Evolutionary conservation across 2,888 invertebrate species (phyloP).

Genomic region (Trachelus iudaicus): DNA sequence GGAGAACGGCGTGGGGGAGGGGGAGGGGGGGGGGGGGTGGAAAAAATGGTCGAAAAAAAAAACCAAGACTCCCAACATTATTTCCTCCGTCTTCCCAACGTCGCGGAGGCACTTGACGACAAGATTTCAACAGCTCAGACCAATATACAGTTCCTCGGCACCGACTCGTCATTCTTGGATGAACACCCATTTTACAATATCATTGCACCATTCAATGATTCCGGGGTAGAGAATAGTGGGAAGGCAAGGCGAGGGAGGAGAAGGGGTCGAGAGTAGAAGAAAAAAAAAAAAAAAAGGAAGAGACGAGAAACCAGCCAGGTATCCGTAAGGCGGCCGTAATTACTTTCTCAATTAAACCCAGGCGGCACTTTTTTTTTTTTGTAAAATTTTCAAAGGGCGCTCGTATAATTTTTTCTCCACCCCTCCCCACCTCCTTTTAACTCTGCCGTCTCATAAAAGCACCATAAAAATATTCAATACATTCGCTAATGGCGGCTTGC

Average conservation of each 20-base stretch:
- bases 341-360: slow-evolving; percentile 2
- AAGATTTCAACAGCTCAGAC: not conserved
- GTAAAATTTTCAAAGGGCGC: not conserved
- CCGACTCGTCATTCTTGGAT: slow-evolving; percentile 7
- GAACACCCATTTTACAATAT: slow-evolving; percentile 8
- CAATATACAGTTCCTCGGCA: not conserved
- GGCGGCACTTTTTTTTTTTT: not conserved
- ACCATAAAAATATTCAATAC: not conserved
- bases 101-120: slow-evolving; percentile 2
- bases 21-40: not conserved
- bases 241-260: not conserved
- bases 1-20: not conserved
- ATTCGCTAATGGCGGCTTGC: not conserved
- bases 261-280: not conserved
- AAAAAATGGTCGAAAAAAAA: not conserved
- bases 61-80: not conserved
- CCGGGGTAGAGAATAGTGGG: not conserved
- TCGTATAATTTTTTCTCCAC: not conserved
- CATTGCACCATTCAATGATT: slow-evolving; percentile 3
- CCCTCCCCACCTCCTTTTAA: not conserved
- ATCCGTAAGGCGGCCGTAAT: not conserved
- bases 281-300: not conserved
- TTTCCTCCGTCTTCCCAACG: not conserved
- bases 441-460: not conserved
- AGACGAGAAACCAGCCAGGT: not conserved